A percentile compares a stretch with the other conserved stretches of the same genome.
phyloP scores from a whole-genome alignment of 2,113 vertebrate genomes.

The Symphodus melops region DNA sequence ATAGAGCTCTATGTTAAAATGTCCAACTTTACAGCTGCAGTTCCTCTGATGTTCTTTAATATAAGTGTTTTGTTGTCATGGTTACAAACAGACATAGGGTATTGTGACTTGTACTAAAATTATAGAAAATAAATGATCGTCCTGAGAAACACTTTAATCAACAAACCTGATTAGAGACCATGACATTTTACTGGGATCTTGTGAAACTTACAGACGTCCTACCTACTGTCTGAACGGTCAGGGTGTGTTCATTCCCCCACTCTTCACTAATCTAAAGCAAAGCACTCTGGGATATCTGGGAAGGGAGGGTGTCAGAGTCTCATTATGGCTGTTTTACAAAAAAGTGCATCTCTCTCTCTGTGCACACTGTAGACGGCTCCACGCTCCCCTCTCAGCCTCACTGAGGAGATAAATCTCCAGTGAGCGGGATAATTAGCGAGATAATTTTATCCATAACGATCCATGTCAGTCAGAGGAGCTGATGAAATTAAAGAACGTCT shows the following conservation, averaged over 20 bases:
- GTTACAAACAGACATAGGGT: too few relatives aligned
- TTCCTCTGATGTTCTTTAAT: too few relatives aligned
- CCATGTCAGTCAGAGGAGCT: conserved; percentile 82
- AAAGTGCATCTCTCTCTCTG: conserved; percentile 56
- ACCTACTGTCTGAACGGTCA: conserved; percentile 19
- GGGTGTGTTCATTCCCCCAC: too few relatives aligned
- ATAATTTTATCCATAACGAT: conserved; percentile 86
- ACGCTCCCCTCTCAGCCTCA: conserved; percentile 47
- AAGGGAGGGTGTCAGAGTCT: conserved; percentile 47
- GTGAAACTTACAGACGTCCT: background rate
- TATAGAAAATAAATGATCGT: too few relatives aligned
- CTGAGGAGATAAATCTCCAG: conserved; percentile 81
- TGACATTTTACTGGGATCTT: too few relatives aligned
- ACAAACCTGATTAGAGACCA: too few relatives aligned
- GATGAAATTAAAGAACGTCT: conserved; percentile 81
- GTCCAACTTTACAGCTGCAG: too few relatives aligned
- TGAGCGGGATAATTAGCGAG: conserved; percentile 83
- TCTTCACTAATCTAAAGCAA: conserved; percentile 58
- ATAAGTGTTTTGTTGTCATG: too few relatives aligned
- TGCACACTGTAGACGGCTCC: conserved; percentile 49
- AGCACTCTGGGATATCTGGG: conserved; percentile 56
- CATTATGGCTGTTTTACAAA: conserved; percentile 78
- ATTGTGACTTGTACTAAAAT: too few relatives aligned
- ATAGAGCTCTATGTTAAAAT: too few relatives aligned
- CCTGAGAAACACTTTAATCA: too few relatives aligned